Evolutionary conservation across 2,113 vertebrate genomes (phyloP).

Genomic region (Pavo muticus): DNA sequence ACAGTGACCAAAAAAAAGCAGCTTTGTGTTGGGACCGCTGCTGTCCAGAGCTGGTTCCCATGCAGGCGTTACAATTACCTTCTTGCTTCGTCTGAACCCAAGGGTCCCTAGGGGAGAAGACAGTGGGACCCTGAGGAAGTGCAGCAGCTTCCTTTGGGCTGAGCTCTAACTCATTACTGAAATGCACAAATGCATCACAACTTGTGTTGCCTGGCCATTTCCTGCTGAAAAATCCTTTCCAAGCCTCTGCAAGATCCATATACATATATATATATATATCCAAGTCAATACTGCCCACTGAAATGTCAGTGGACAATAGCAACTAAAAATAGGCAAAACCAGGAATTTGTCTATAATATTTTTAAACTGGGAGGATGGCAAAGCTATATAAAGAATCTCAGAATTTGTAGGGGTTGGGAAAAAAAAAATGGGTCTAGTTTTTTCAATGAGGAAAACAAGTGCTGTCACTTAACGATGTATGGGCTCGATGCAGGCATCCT

Average conservation of each 20-base stretch:
- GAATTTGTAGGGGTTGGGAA: not conserved
- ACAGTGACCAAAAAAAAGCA: not conserved
- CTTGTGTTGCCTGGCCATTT: not conserved
- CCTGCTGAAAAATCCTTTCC: not conserved
- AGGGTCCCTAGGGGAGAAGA: not conserved
- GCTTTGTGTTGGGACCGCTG: not conserved
- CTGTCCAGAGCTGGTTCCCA: not conserved
- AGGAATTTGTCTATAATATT: slow-evolving; percentile 71
- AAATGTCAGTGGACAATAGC: slow-evolving; percentile 73
- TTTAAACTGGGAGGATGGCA: slow-evolving; percentile 53
- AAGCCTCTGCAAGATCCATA: not conserved
- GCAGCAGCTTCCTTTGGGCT: not conserved
- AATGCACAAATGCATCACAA: not conserved
- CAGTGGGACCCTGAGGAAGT: not conserved
- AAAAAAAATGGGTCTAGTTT: slow-evolving; percentile 31
- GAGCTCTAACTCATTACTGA: not conserved
- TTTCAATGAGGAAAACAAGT: slow-evolving; percentile 30
- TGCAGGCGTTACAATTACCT: accelerated
- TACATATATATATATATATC: not conserved
- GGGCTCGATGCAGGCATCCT: not conserved
- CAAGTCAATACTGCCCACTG: not conserved
- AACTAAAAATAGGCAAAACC: slow-evolving; percentile 79
- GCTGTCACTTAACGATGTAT: not conserved
- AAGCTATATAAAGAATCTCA: slow-evolving; percentile 74
- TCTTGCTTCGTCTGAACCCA: not conserved